These are phyloP conservation scores for Idris sp. DNA, from an alignment of 1,140 invertebrate species.

Conservation along the genomic window DNA sequence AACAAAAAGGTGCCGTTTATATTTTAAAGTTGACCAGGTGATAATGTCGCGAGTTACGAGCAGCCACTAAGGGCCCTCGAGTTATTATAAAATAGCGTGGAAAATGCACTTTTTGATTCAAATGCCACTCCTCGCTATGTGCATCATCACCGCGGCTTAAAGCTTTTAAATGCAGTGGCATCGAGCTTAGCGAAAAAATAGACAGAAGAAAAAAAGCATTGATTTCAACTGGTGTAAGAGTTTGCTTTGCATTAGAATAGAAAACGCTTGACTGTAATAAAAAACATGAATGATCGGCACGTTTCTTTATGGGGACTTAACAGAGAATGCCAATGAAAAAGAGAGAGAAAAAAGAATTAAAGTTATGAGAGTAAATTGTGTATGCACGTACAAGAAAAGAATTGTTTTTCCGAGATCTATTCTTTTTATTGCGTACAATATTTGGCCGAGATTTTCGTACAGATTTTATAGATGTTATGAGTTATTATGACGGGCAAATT, in stretches of 20 bases:
- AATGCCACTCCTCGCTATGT: slow-evolving; percentile 35
- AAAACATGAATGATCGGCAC: slow-evolving; percentile 59
- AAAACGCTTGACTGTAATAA: slow-evolving; percentile 56
- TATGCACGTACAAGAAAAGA: slow-evolving; percentile 7
- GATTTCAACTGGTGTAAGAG: slow-evolving; percentile 57
- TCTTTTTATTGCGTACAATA: no score
- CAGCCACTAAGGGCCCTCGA: slow-evolving; percentile 35
- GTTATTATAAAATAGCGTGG: slow-evolving; percentile 46
- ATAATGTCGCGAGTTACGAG: slow-evolving; percentile 51
- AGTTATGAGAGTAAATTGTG: slow-evolving; percentile 31
- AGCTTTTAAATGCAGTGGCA: slow-evolving; percentile 45
- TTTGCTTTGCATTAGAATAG: slow-evolving; percentile 65
- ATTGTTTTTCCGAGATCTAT: no score
- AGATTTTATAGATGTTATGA: no score
- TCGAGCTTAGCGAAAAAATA: slow-evolving; percentile 21
- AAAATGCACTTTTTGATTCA: slow-evolving; percentile 47
- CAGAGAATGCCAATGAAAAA: slow-evolving; percentile 1
- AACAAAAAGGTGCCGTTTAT: slow-evolving; percentile 30
- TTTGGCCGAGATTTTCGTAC: no score
- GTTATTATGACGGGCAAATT: no score
- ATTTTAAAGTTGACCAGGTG: slow-evolving; percentile 18
- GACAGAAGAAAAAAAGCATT: slow-evolving; percentile 19
- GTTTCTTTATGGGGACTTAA: slow-evolving; percentile 52
- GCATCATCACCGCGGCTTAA: slow-evolving; percentile 36
- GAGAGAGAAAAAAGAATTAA: no score